Evolutionary conservation across 2,113 vertebrate genomes (phyloP), one percentile per base, ranked within the genome.

Genomic region (Elachura formosa): DNA sequence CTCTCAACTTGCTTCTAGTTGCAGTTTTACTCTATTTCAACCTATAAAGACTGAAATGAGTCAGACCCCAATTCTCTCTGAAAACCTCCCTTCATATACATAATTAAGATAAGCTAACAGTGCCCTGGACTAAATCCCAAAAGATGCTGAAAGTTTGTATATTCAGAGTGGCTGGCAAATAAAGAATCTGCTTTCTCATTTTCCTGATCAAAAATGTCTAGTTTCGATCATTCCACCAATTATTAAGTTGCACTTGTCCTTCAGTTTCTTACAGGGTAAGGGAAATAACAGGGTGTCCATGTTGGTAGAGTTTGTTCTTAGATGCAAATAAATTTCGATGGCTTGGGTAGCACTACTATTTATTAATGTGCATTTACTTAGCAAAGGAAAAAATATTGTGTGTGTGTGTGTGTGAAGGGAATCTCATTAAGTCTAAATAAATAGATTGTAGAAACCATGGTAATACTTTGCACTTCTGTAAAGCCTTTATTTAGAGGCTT

Each of bases 341-440:
- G 20, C 51, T 93, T 77, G 55, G n/a, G 28, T 94, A 85, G 56
- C 29, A 51, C n/a, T 74, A 33, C 36, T 82, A 4, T 80, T 80
- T 87, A 80, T 87, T 90, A 89, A 94, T 36, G 43, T 80, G 63
- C 31, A 20, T 89, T 95, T 84, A 88, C 75, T 76, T 90, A 87
- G 68, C 56, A 66, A 83, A 89, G 90, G 14, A 72, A 69, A 78
- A 89, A 76, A 84, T n/a, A n/a, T n/a, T 67, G 38, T 58, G 71
- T n/a, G 41, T 2, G 5, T 68, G 41, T 79, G 69, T 87, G 69
- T 86, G 84, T 36, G 72, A 67, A 90, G n/a, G 25, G 86, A 93
- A 89, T 93, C 90, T 82, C 89, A 91, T 95, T 96, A 96, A 97
- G 84, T 85, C 87, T 94, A 96, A 96, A 95, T 93, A 97, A 97